Evolutionary conservation across 2,888 invertebrate species (phyloP).

Genomic region (Scrobipalpa atriplicella): DNA sequence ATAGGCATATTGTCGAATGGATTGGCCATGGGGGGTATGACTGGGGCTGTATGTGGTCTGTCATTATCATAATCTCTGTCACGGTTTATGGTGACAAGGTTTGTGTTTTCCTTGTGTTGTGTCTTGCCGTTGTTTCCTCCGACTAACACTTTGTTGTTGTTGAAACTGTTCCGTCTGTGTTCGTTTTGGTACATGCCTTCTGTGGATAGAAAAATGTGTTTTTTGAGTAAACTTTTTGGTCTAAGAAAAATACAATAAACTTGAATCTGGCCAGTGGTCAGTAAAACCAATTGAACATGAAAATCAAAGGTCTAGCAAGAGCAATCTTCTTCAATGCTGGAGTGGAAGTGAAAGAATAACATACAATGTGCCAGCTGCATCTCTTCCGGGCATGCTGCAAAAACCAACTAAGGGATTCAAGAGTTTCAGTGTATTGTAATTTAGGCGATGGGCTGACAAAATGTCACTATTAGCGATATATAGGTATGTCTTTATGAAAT

Average conservation of each 20-base stretch:
- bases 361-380: too few species aligned
- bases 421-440: too few species aligned
- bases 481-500: too few species aligned
- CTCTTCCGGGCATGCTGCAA: too few species aligned
- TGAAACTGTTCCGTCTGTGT: conserved; percentile 74
- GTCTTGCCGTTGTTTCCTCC: conserved; percentile 65
- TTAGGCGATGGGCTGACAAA: too few species aligned
- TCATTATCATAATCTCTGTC: conserved; percentile 34
- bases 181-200: conserved; percentile 76
- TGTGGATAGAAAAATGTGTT: conserved; percentile 43
- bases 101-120: conserved; percentile 50
- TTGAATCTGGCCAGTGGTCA: too few species aligned
- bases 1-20: conserved; percentile 71
- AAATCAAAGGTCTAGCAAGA: too few species aligned
- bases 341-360: too few species aligned
- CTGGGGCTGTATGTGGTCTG: conserved; percentile 49
- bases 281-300: too few species aligned
- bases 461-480: too few species aligned
- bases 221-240: not conserved
- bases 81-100: conserved; percentile 55
- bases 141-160: conserved; percentile 75
- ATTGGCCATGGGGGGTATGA: conserved; percentile 56
- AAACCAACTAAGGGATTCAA: too few species aligned
- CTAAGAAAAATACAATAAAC: not conserved
- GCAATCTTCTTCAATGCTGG: too few species aligned